Conservation (phyloP, 2,888 invertebrate genomes). For the Morpho helenor region DNA sequence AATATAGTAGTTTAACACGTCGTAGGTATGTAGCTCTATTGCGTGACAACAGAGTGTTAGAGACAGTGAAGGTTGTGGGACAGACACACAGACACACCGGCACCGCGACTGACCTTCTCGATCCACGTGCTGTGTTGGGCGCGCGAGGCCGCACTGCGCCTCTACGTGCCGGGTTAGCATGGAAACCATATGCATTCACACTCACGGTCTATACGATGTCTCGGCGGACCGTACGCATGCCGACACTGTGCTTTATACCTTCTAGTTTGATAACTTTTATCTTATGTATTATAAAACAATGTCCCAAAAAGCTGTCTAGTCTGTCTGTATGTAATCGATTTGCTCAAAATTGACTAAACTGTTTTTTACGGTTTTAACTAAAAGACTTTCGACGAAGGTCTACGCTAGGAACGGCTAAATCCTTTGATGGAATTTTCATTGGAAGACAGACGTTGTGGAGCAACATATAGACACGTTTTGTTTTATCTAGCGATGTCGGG, state of each 20-base stretch:
- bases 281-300: too few species aligned
- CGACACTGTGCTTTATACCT: conserved; percentile 26
- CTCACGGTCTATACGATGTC: conserved; percentile 48
- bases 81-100: conserved; percentile 9
- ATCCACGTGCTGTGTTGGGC: conserved; percentile 88
- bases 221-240: conserved; percentile 29
- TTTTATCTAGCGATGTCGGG: too few species aligned
- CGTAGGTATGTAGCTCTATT: conserved; percentile 7
- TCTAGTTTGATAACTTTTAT: too few species aligned
- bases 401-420: too few species aligned
- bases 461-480: too few species aligned
- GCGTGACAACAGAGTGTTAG: conserved; percentile 11
- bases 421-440: too few species aligned
- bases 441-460: too few species aligned
- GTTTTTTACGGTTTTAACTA: too few species aligned
- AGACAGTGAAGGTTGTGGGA: conserved; percentile 9
- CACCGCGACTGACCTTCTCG: conserved; percentile 85
- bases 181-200: conserved; percentile 73
- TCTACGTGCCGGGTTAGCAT: conserved; percentile 78
- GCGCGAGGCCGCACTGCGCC: conserved; percentile 69
- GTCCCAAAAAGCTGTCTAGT: too few species aligned
- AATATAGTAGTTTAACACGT: conserved; percentile 2
- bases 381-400: too few species aligned
- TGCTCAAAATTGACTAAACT: too few species aligned
- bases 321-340: too few species aligned